A percentile compares a stretch with the other conserved stretches of the same genome.
Conservation (phyloP, 2,888 invertebrate genomes). For the Chymomyza procnemis region DNA sequence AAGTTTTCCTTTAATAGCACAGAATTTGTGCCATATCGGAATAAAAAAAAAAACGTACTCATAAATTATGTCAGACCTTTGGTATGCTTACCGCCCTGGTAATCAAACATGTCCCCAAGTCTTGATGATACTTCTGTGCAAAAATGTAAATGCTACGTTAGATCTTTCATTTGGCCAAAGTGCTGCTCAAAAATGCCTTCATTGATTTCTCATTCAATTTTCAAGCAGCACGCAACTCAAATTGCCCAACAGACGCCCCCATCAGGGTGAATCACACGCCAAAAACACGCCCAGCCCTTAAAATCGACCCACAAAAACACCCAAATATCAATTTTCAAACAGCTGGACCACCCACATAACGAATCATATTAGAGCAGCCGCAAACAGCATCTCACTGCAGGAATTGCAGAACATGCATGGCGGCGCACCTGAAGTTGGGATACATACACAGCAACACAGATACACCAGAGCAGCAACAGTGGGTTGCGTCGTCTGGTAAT, state of each 20-base stretch:
- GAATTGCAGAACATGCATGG: constrained; percentile 31
- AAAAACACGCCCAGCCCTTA: constrained; percentile 14
- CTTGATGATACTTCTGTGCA: neutral
- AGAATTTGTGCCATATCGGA: neutral
- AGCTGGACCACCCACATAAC: neutral
- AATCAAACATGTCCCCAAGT: too few species aligned
- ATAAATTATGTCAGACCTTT: neutral
- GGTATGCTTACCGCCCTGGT: neutral
- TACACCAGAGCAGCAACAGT: neutral
- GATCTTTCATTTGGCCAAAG: neutral
- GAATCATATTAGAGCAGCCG: constrained; percentile 4
- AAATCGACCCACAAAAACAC: neutral
- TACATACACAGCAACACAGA: constrained; percentile 19
- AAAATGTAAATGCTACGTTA: neutral
- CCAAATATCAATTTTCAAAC: neutral
- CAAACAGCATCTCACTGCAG: constrained; percentile 26
- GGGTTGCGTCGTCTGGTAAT: constrained; percentile 43
- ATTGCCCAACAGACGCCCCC: neutral
- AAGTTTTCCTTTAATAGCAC: constrained; percentile 1
- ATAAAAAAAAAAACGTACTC: neutral
- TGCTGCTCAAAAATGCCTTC: constrained; percentile 17
- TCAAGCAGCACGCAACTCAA: constrained; percentile 32
- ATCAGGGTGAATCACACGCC: neutral
- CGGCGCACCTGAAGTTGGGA: neutral
- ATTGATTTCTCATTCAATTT: constrained; percentile 46